phyloP scores from a whole-genome alignment of 1,140 invertebrate species.

The Eulimnadia texana region DNA sequence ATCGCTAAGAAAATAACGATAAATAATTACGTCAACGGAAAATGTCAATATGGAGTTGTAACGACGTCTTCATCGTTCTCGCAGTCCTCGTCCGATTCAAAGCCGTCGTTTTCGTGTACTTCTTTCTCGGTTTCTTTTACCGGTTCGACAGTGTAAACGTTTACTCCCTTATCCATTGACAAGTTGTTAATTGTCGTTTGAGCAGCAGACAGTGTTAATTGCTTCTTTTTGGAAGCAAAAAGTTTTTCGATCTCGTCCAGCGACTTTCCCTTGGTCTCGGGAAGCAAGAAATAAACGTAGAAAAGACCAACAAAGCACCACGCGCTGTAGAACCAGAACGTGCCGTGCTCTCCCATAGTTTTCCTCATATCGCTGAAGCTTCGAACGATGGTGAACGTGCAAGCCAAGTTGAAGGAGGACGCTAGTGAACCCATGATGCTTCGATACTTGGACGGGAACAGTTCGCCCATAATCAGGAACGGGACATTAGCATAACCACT shows the following conservation, averaged over 20 bases:
- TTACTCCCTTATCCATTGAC: background rate
- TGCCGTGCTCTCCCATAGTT: conserved; percentile 16
- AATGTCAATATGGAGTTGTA: no score
- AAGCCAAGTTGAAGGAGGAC: conserved; percentile 15
- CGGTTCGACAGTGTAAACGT: conserved; percentile 10
- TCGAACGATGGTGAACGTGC: conserved; percentile 12
- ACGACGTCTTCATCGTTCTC: conserved; percentile 12
- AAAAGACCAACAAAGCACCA: conserved; percentile 38
- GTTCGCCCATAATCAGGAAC: conserved; percentile 50
- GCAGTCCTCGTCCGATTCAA: conserved; percentile 8
- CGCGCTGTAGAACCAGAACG: conserved; percentile 34
- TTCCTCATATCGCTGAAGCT: conserved; percentile 17
- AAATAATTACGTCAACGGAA: no score
- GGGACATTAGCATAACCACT: conserved; percentile 63
- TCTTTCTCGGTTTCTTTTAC: background rate
- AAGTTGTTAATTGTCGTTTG: background rate
- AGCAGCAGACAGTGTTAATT: conserved; percentile 1
- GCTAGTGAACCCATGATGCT: conserved; percentile 36
- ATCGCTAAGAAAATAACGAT: no score
- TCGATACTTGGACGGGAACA: conserved; percentile 23
- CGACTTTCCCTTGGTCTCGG: conserved; percentile 54
- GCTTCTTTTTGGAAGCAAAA: conserved; percentile 18
- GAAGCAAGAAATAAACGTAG: conserved; percentile 43
- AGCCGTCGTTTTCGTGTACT: conserved; percentile 3
- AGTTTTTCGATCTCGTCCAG: conserved; percentile 47